Conservation (phyloP, 2,797 vertebrate genomes). For the Vireo griseus region DNA sequence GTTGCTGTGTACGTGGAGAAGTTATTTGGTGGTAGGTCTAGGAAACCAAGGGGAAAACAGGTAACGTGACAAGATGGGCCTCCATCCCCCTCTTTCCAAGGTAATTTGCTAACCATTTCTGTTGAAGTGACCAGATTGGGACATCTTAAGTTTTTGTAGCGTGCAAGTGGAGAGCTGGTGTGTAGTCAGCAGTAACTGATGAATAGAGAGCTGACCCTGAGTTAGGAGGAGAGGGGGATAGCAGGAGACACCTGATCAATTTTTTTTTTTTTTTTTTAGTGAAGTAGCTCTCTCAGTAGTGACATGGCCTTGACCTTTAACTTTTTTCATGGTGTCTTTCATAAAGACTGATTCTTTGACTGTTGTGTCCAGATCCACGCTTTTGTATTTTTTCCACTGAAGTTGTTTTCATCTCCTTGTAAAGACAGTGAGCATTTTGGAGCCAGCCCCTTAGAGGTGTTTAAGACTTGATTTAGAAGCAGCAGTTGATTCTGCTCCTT, state of each 20-base stretch:
- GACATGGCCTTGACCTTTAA: background rate
- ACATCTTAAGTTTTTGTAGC: background rate
- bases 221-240: background rate
- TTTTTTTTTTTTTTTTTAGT: background rate
- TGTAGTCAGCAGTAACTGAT: background rate
- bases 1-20: accelerated
- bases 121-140: background rate
- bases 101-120: background rate
- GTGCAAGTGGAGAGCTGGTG: background rate
- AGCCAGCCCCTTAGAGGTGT: background rate
- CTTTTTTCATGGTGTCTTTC: background rate
- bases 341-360: background rate
- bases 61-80: accelerated
- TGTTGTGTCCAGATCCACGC: accelerated
- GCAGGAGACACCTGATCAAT: accelerated
- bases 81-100: accelerated
- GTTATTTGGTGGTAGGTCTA: background rate
- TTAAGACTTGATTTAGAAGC: background rate
- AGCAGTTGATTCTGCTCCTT: background rate
- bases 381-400: background rate
- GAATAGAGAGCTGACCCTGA: background rate
- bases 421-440: background rate
- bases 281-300: background rate
- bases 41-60: background rate
- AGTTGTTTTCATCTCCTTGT: accelerated